Evolutionary conservation across 2,888 invertebrate species (phyloP), one percentile per base, ranked within the genome.

Genomic region (Hemithea aestivaria): DNA sequence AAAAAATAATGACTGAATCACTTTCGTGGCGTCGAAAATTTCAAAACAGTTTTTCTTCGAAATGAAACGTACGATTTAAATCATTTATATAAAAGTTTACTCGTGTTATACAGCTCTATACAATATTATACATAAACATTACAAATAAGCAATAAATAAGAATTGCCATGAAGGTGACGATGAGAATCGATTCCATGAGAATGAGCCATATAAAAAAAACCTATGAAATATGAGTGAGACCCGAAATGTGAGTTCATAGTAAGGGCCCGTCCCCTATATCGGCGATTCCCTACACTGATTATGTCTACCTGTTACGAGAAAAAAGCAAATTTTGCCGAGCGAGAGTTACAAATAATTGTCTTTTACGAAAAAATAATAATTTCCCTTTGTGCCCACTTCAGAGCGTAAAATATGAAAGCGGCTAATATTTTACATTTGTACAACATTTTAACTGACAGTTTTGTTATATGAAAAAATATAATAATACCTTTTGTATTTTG

Each of bases 281-380:
- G 51, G 44, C 54, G 52, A 58, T 56, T 45, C 45, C 35, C 39
- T 36, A 40, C 44, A 27, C 39, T 55, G 58, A 62, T 60, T 60
- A 58, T 50, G 45, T 49, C 47, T 45, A 50, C 53, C 53, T 50
- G 51, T 50, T 46, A 48, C 49, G 48, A 12, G 33, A 21, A 23
- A 36, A 41, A 42, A 42, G 40, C 16, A 46, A 46, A 45, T 30
- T 35, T 35, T 43, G 44, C 42, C 46, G 22, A n/a, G 36, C 42
- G 42, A 38, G 37, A 46, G 47, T 47, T 51, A 43, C 48, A 51
- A 58, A 56, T 51, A 55, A 45, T 60, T 48, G 56, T 49, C 50
- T 51, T 52, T 56, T 31, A 25, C 53, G 20, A 38, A 39, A 45
- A 44, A 35, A 29, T 20, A 30, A 45, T 38, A 38, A 41, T 38